Evolutionary conservation across 2,888 invertebrate genomes (phyloP).

Genomic region (Lissonota sp.): DNA sequence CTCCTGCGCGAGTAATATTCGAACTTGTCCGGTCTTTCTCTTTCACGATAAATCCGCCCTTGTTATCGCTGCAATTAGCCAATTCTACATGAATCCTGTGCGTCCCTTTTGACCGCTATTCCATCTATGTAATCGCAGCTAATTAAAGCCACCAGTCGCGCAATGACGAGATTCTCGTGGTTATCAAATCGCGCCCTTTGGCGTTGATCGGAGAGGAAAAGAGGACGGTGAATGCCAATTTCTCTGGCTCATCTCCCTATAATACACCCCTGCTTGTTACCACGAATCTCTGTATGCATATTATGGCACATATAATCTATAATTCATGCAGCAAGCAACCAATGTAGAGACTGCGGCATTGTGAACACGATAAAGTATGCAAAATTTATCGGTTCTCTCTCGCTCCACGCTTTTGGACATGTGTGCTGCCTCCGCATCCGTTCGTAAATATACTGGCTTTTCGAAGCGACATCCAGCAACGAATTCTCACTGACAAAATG

Average conservation of each 20-base stretch:
- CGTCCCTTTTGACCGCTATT: no score
- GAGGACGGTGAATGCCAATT: conserved; percentile 22
- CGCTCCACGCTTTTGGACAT: conserved; percentile 24
- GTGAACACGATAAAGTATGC: conserved; percentile 76
- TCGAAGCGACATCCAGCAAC: conserved; percentile 20
- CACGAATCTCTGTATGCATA: not conserved
- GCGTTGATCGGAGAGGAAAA: conserved; percentile 12
- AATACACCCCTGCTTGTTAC: conserved; percentile 1
- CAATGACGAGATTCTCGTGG: no score
- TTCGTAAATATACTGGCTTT: conserved; percentile 53
- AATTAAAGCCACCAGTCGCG: no score
- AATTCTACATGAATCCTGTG: no score
- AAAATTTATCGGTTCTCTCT: conserved; percentile 73
- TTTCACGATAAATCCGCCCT: no score
- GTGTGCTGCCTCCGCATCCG: conserved; percentile 41
- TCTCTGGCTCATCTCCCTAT: conserved; percentile 20
- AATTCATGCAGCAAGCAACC: conserved; percentile 56
- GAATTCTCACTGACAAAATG: no score
- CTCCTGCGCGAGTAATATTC: no score
- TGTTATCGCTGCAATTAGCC: no score
- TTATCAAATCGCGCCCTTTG: not conserved
- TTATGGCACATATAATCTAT: conserved; percentile 25
- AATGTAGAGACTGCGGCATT: conserved; percentile 68
- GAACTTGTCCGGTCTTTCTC: no score
- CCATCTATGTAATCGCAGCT: no score